phyloP scores from a whole-genome alignment of 2,113 vertebrate genomes.

The Brienomyrus longianalis region DNA sequence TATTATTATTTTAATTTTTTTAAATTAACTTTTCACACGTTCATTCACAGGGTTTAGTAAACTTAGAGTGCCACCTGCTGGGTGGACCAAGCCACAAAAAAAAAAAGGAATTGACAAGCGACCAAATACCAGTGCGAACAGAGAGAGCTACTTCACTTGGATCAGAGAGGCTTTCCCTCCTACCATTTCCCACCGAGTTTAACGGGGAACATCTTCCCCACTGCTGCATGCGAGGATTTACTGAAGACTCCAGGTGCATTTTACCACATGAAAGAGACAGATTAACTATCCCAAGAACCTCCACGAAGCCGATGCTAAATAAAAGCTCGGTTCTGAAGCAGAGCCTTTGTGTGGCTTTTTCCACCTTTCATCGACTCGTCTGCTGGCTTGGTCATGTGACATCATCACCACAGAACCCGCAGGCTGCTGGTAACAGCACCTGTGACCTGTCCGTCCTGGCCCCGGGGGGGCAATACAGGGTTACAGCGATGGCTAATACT shows the following conservation, averaged over 20 bases:
- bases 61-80: conserved; percentile 17
- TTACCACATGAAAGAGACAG: background rate
- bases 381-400: background rate
- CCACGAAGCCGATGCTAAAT: background rate
- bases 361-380: background rate
- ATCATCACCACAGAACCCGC: background rate
- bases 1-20: too few relatives aligned
- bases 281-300: background rate
- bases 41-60: background rate
- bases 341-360: background rate
- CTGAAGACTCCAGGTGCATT: background rate
- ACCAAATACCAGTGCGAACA: background rate
- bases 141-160: background rate
- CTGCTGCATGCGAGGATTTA: background rate
- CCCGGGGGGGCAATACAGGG: background rate
- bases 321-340: background rate
- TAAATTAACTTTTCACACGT: background rate
- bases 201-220: background rate
- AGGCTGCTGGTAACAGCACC: background rate
- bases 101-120: background rate
- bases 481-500: background rate
- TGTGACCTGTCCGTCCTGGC: background rate
- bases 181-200: background rate
- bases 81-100: background rate
- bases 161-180: background rate